Percentiles rank a stretch among this genome's conserved stretches.
These are phyloP conservation scores for Hydropsyche tenuis DNA, from an alignment of 1,140 invertebrate genomes.

Conservation along the genomic window DNA sequence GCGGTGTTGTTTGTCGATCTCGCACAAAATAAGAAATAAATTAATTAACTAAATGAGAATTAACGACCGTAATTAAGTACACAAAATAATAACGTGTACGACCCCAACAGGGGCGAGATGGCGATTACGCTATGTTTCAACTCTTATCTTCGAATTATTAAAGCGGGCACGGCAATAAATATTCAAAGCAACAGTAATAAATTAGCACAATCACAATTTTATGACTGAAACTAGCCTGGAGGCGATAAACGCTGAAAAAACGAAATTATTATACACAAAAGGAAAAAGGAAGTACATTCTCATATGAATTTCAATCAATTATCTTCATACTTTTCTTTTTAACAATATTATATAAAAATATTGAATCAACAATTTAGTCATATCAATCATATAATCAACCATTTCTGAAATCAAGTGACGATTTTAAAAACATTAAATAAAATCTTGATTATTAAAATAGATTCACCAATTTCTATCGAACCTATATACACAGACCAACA, in stretches of 20 bases:
- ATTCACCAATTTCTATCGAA: too few relatives aligned
- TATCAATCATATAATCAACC: too few relatives aligned
- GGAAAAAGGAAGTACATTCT: too few relatives aligned
- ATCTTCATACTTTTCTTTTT: too few relatives aligned
- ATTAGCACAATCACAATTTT: conserved; percentile 12
- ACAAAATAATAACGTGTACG: conserved; percentile 7
- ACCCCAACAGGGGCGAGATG: background rate
- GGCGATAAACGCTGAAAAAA: background rate
- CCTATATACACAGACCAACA: too few relatives aligned
- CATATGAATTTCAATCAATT: too few relatives aligned
- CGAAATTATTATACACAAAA: background rate
- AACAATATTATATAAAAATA: too few relatives aligned
- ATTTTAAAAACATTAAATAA: too few relatives aligned
- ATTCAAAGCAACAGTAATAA: background rate
- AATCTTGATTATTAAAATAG: too few relatives aligned
- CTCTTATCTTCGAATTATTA: conserved; percentile 19
- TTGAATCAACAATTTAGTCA: too few relatives aligned
- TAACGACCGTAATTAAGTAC: conserved; percentile 6
- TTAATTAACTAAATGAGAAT: conserved; percentile 3
- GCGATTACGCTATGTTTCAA: background rate
- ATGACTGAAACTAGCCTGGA: background rate
- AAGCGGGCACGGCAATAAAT: conserved; percentile 20
- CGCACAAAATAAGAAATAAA: conserved; percentile 1
- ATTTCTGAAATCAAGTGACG: too few relatives aligned
- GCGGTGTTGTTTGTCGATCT: too few relatives aligned